Conservation (phyloP, 2,888 invertebrate species). For the Oxyteleia sp. region DNA sequence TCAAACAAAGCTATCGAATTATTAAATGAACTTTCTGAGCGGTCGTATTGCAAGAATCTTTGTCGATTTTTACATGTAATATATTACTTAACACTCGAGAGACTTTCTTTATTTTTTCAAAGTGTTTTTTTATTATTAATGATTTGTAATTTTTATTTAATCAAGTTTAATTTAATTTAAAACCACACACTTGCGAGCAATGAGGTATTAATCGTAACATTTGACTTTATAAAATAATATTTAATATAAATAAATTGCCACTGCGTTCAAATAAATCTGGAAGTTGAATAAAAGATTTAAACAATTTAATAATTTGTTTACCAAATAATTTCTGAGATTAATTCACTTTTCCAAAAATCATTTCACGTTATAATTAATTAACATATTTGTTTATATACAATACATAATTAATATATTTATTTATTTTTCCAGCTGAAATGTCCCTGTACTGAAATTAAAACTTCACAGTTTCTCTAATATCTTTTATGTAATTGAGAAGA, state of each 20-base stretch:
- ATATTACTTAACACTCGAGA: neutral
- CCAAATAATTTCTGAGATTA: too few relatives aligned
- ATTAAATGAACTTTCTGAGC: conserved; percentile 8
- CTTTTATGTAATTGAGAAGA: conserved; percentile 16
- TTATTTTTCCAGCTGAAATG: too few relatives aligned
- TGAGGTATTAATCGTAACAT: conserved; percentile 30
- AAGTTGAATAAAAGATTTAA: neutral
- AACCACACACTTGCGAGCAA: conserved; percentile 7
- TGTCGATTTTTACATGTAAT: conserved; percentile 2
- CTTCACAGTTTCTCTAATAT: conserved; percentile 6
- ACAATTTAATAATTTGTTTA: neutral
- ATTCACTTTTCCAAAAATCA: too few relatives aligned
- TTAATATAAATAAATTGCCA: conserved; percentile 18
- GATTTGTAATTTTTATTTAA: conserved; percentile 7
- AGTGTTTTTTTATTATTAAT: conserved; percentile 9
- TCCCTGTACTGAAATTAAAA: too few relatives aligned
- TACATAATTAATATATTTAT: too few relatives aligned
- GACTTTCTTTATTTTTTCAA: conserved; percentile 10
- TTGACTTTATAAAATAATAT: conserved; percentile 21
- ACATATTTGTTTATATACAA: too few relatives aligned
- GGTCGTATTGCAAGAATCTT: neutral
- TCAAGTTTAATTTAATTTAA: conserved; percentile 10
- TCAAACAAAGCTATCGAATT: too few relatives aligned
- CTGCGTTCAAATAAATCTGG: conserved; percentile 9
- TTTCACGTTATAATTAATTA: too few relatives aligned